phyloP scores from a whole-genome alignment of 2,888 invertebrate species.

The Bembecia ichneumoniformis region DNA sequence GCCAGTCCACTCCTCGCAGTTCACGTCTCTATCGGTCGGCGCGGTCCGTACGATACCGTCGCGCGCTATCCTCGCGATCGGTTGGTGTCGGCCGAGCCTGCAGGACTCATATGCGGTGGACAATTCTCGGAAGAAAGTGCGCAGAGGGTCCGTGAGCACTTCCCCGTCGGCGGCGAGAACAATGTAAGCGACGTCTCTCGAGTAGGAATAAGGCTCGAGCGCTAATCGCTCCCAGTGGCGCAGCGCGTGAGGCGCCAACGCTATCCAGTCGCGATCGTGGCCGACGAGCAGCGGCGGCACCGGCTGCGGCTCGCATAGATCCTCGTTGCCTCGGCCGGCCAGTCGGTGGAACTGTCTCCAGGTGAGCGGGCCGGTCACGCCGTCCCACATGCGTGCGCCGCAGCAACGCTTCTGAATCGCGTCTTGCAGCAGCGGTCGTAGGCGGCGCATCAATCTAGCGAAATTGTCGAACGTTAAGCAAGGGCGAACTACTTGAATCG shows the following conservation, averaged over 20 bases:
- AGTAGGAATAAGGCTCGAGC: constrained; percentile 96
- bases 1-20: constrained; percentile 92
- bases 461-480: not conserved
- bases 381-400: constrained; percentile 91
- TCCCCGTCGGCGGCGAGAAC: constrained; percentile 95
- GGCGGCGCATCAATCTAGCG: constrained; percentile 85
- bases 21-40: constrained; percentile 45
- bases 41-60: constrained; percentile 91
- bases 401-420: constrained; percentile 95
- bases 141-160: constrained; percentile 81
- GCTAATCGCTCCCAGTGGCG: constrained; percentile 97
- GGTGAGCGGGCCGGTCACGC: constrained; percentile 96
- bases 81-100: constrained; percentile 92
- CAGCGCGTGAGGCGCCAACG: constrained; percentile 93
- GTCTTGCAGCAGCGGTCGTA: constrained; percentile 94
- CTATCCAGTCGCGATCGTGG: constrained; percentile 95
- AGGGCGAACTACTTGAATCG: not conserved
- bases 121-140: constrained; percentile 92
- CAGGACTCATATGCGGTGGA: constrained; percentile 96
- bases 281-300: constrained; percentile 95
- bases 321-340: constrained; percentile 94
- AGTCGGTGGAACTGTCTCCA: constrained; percentile 98
- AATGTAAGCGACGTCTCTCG: constrained; percentile 94
- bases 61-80: constrained; percentile 84
- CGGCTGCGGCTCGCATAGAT: constrained; percentile 97